Conservation (phyloP, 2,888 invertebrate genomes). For the Pseudolycoriella hygida region DNA sequence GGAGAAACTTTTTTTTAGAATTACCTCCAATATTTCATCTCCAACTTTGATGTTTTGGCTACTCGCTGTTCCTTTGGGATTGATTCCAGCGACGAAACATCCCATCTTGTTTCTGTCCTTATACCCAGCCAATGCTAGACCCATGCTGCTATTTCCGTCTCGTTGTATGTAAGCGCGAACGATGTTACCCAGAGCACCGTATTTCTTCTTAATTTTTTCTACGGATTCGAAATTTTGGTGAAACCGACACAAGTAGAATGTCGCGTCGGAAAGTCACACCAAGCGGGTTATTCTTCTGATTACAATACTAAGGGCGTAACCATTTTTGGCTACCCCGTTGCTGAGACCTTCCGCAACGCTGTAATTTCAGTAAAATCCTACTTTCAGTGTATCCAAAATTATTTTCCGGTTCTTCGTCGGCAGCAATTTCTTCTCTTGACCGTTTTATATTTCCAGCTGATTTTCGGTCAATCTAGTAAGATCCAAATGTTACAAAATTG, state of each 20-base stretch:
- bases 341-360: too few relatives aligned
- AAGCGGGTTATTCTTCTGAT: too few relatives aligned
- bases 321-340: too few relatives aligned
- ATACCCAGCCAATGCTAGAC: constrained; percentile 87
- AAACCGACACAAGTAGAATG: too few relatives aligned
- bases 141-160: constrained; percentile 59
- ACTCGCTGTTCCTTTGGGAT: constrained; percentile 68
- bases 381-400: constrained; percentile 86
- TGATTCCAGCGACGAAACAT: constrained; percentile 89
- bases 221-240: constrained; percentile 15
- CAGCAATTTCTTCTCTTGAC: constrained; percentile 55
- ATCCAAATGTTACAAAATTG: constrained; percentile 10
- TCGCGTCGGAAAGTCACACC: too few relatives aligned
- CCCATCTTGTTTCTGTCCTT: constrained; percentile 88
- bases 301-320: too few relatives aligned
- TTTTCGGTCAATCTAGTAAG: constrained; percentile 73
- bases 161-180: constrained; percentile 44
- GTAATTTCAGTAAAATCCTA: constrained; percentile 19
- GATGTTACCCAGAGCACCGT: constrained; percentile 64
- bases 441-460: constrained; percentile 74
- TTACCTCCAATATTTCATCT: constrained; percentile 87
- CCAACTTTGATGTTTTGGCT: constrained; percentile 67
- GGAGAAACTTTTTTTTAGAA: constrained; percentile 6
- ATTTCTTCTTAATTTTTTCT: constrained; percentile 90
- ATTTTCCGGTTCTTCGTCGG: constrained; percentile 75